Conservation (phyloP, 2,888 invertebrate species). For the Cephus nigrinus region DNA sequence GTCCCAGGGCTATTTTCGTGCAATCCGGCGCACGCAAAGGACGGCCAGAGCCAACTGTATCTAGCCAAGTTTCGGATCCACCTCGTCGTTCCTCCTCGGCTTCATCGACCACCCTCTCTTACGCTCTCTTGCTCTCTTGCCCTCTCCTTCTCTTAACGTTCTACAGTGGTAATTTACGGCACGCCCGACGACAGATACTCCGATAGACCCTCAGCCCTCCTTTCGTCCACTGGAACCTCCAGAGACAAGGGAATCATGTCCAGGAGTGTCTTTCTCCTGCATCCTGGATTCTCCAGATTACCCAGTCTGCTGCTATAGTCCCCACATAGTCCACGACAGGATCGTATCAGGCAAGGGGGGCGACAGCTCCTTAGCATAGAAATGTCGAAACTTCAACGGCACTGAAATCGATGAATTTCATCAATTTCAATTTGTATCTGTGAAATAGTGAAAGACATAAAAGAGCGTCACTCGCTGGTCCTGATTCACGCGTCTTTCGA, state of each 20-base stretch:
- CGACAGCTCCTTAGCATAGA: not conserved
- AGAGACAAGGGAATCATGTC: not conserved
- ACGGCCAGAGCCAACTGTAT: conserved; percentile 29
- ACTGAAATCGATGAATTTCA: not conserved
- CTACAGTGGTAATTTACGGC: conserved; percentile 42
- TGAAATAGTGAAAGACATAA: not conserved
- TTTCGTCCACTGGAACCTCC: not conserved
- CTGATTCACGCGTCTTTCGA: not conserved
- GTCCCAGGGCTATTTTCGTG: conserved; percentile 53
- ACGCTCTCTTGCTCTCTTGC: too few species aligned
- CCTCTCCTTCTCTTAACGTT: not conserved
- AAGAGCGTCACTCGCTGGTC: not conserved
- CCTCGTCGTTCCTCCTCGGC: not conserved
- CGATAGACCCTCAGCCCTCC: not conserved
- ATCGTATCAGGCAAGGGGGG: not conserved
- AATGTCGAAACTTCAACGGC: not conserved
- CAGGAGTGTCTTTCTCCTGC: not conserved
- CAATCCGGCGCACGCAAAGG: conserved; percentile 40
- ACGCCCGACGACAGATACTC: conserved; percentile 35
- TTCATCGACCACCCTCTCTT: not conserved
- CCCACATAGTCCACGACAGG: not conserved
- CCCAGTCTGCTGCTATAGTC: conserved; percentile 5
- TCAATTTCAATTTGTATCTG: not conserved
- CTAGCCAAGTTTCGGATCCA: conserved; percentile 23
- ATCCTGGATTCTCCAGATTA: not conserved